phyloP scores from a whole-genome alignment of 53 echinoderm and acorn worm species.

The Holothuria leucospilota region DNA sequence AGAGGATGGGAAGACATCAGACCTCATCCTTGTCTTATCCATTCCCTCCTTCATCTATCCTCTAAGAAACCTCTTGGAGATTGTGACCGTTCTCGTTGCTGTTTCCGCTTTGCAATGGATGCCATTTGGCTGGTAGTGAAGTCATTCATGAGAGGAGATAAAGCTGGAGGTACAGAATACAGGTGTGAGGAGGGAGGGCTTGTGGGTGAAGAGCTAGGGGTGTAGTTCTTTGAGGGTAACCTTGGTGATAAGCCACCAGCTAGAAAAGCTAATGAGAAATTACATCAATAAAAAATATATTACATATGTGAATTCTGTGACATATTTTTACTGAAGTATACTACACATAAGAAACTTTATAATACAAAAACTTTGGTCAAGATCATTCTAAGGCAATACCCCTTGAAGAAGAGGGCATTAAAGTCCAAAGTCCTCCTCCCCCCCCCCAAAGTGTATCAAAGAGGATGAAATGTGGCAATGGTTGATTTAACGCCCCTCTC shows the following conservation, averaged over 20 bases:
- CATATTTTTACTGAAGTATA: too few species aligned
- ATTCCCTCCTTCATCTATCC: constrained; percentile 1
- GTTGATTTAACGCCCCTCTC: too few species aligned
- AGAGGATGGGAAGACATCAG: too few species aligned
- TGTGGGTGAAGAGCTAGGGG: constrained; percentile 41
- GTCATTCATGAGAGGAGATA: constrained; percentile 83
- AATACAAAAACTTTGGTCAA: too few species aligned
- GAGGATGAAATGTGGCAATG: too few species aligned
- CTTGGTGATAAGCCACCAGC: constrained; percentile 57
- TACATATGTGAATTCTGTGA: background rate
- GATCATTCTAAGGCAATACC: too few species aligned
- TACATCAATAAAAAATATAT: background rate
- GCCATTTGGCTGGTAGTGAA: constrained; percentile 83
- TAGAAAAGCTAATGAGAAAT: constrained; percentile 17
- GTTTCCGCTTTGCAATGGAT: constrained; percentile 78
- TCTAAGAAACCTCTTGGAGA: background rate
- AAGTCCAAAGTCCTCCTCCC: too few species aligned
- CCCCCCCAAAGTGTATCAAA: too few species aligned
- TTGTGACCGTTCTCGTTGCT: constrained; percentile 48
- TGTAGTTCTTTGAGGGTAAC: constrained; percentile 33
- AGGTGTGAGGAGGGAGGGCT: constrained; percentile 47
- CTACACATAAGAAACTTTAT: too few species aligned
- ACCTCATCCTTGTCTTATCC: too few species aligned
- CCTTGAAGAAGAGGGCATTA: too few species aligned
- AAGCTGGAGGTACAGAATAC: constrained; percentile 88